phyloP scores from a whole-genome alignment of 2,888 invertebrate genomes.

The Trissolcus japonicus region DNA sequence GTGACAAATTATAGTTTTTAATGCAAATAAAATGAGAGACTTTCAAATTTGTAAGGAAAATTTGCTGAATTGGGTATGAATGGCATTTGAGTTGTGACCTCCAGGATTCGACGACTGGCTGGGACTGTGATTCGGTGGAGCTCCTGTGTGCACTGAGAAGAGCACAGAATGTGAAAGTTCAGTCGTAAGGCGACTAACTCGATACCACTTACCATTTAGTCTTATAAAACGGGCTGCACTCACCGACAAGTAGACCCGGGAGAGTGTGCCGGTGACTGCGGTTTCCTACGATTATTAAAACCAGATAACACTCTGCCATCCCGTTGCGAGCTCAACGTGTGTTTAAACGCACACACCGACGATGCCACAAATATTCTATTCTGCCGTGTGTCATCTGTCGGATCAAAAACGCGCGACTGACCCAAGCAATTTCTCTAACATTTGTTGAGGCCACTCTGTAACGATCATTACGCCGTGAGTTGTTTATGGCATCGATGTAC shows the following conservation, averaged over 20 bases:
- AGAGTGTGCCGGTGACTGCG: slow-evolving; percentile 36
- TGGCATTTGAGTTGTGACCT: slow-evolving; percentile 38
- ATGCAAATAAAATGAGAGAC: too few species aligned
- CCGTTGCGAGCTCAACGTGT: slow-evolving; percentile 33
- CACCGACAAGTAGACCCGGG: slow-evolving; percentile 18
- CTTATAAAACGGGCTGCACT: slow-evolving; percentile 54
- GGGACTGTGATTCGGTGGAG: slow-evolving; percentile 49
- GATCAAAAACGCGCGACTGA: slow-evolving; percentile 39
- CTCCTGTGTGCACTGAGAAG: slow-evolving; percentile 55
- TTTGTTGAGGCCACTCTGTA: slow-evolving; percentile 50
- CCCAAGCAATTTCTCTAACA: slow-evolving; percentile 56
- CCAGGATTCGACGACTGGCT: slow-evolving; percentile 35
- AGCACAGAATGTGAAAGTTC: slow-evolving; percentile 75
- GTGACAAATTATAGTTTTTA: too few species aligned
- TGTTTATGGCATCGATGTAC: slow-evolving; percentile 49
- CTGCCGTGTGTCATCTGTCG: slow-evolving; percentile 55
- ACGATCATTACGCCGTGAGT: slow-evolving; percentile 47
- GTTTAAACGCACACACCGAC: slow-evolving; percentile 6
- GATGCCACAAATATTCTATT: slow-evolving; percentile 29
- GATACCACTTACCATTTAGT: slow-evolving; percentile 57
- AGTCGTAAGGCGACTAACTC: slow-evolving; percentile 69
- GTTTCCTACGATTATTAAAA: slow-evolving; percentile 60
- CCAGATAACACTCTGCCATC: slow-evolving; percentile 57
- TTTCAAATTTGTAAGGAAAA: too few species aligned
- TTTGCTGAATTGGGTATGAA: slow-evolving; percentile 33